Base-by-base conservation (phyloP, 2,113 vertebrate genomes). In the Pollimyrus isidori region DNA sequence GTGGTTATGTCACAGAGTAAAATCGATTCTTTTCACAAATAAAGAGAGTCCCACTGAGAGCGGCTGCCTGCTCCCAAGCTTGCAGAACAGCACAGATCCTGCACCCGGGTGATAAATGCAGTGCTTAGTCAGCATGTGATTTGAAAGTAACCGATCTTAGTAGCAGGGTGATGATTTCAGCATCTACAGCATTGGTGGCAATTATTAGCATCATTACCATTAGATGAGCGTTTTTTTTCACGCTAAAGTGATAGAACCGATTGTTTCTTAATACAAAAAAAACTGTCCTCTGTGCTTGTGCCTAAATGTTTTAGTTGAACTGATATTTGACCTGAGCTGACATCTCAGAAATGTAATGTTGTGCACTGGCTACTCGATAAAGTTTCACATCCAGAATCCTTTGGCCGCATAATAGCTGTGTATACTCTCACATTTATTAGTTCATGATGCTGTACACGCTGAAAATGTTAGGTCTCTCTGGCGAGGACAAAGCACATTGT, bases 111-210 rank as follows among this genome's bases (percentile, higher is more conserved):
- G 50, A 87, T 87, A 19, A 87, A 87, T 53, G 50, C 49, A 30
- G 17, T 53, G 85, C 85, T 53, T 53, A 87, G 50, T 87, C 85
- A 87, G 85, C 85, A 53, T 87, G 85, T 53, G 50, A 53, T 87
- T 53, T 53, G 49, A 87, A 53, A 35, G 6, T 56, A 17, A 53
- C 85, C 23, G 19, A 53, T 52, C 21, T 11, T 48, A 39, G 50
- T 26, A 35, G 85, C 50, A 52, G 26, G 85, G 50, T 53, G 50
- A 87, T 87, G 50, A 53, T 87, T 30, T 53, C 85, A 30, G 85
- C 26, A 39, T 53, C 49, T 87, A 87, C 26, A 35, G 85, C 85
- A 30, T 48, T 39, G 85, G 49, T 49, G 46, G 17, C 26, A 87
- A 53, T 87, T 49, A 87, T 87, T 87, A 87, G 49, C 85, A 35